Evolutionary conservation across 2,888 invertebrate species (phyloP).

Genomic region (Drosophila nr. fundita): DNA sequence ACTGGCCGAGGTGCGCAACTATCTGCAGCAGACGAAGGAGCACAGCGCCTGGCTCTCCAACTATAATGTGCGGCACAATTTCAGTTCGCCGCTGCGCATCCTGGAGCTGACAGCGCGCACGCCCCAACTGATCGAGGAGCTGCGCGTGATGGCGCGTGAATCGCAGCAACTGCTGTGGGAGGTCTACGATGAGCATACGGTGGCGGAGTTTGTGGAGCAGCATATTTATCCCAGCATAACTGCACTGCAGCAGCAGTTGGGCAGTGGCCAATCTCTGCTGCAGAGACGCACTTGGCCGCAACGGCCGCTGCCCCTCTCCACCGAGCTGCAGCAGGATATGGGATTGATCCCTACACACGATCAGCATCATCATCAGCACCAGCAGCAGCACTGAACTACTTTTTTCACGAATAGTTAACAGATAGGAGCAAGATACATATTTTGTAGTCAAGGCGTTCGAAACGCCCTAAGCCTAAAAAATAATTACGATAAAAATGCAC

Average conservation of each 20-base stretch:
- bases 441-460: constrained; percentile 64
- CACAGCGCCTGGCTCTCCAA: constrained; percentile 89
- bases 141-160: constrained; percentile 86
- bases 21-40: constrained; percentile 80
- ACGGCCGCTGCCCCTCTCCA: constrained; percentile 86
- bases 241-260: constrained; percentile 86
- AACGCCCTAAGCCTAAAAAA: constrained; percentile 59
- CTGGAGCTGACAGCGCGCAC: constrained; percentile 87
- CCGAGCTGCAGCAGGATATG: constrained; percentile 63
- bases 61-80: constrained; percentile 89
- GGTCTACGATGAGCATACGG: constrained; percentile 86
- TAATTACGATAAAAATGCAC: constrained; percentile 32
- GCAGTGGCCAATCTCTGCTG: constrained; percentile 86
- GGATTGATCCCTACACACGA: constrained; percentile 43
- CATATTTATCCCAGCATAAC: constrained; percentile 86
- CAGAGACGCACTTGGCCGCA: constrained; percentile 87
- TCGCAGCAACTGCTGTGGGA: constrained; percentile 87
- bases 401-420: constrained; percentile 13
- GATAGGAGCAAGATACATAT: constrained; percentile 25
- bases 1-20: constrained; percentile 83
- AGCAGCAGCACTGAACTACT: constrained; percentile 28
- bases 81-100: constrained; percentile 88
- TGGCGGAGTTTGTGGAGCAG: constrained; percentile 89
- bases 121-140: constrained; percentile 87
- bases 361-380: constrained; percentile 24